Evolutionary conservation across 2,113 vertebrate genomes (phyloP), one percentile per base, ranked within the genome.

Genomic region (Polypterus senegalus): DNA sequence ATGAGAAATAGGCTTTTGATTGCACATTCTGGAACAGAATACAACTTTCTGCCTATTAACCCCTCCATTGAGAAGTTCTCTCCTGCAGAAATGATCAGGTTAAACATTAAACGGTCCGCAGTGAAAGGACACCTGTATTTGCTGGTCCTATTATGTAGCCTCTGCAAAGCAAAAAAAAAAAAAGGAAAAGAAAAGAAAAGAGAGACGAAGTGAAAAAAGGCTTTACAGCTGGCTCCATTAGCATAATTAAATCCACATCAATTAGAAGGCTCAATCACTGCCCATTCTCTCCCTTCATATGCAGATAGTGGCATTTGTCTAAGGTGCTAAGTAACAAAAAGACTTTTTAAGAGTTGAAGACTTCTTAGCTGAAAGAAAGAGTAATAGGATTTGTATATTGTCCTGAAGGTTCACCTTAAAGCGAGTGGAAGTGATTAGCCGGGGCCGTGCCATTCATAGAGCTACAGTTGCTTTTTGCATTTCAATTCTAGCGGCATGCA

Each of bases 171-270:
- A 56, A 61, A 5, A 72, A 70, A 71, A 71, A 9, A 63, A 68
- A 67, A 67, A 27, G 27, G 27, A 27, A 27, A 27, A 27, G 27
- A 27, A 27, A 27, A 27, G 27, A 27, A 27, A 27, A 27, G 27
- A 27, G 27, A 27, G 27, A 27, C 27, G 27, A 27, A 27, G 56
- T 64, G 60, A 73, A 72, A 73, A 75, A 79, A 76, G 71, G 77
- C 82, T 86, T 85, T 87, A 88, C 85, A 87, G 84, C 85, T 81
- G 79, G 78, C 82, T 73, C 79, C 86, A 92, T 93, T 92, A 93
- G 87, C 91, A 91, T 94, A 91, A 91, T 91, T 93, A 94, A 91
- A 91, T 90, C 85, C 83, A 85, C 88, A 92, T 93, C 90, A 91
- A 88, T 93, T 92, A 88, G 88, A 90, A 73, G 60, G 82, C 86